Evolutionary conservation across 2,797 vertebrate species (phyloP), one percentile per base, ranked within the genome.

Genomic region (Crenuchus spilurus): DNA sequence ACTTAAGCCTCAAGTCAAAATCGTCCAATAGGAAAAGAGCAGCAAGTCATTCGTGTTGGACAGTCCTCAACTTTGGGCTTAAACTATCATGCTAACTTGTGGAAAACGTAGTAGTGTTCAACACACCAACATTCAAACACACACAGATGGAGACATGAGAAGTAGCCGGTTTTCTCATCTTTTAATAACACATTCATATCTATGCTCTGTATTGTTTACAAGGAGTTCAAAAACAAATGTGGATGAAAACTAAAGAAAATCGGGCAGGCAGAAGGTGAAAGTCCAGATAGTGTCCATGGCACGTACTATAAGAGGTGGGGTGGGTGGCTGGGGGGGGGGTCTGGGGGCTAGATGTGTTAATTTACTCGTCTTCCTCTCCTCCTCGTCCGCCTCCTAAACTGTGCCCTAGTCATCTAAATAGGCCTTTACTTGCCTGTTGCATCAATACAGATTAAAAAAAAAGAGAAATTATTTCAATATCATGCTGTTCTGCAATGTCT

Each of bases 111-210:
- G 1, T 33, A 44, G 2, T 26, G 41, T n/a, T 5, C 31, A 44
- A 18, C 6, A 41, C 26, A 30, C 1, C 1, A 11, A 20, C 13
- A 22, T 4, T 2, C 20, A 11, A 6, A 11, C n/a, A n/a, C n/a
- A 46, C 6, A 28, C 13, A n/a, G 8, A 11, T 30, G 31, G 8
- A 30, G 4, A 60, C 75, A 75, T 24, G 33, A 41, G n/a, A 1
- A 4, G 49, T 54, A 71, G 61, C 82, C 88, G 76, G 30, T 93
- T 92, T 91, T 92, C 87, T 91, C 87, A 83, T 90, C 89, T 91
- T 93, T 93, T 93, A 93, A 91, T 92, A 91, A 91, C 90, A 92
- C 91, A 92, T 93, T 92, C 91, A 92, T 92, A 90, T 91, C 92
- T 92, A 92, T 92, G 90, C 87, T 92, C 91, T 91, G 90, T 90